Evolutionary conservation across 2,888 invertebrate genomes (phyloP), one percentile per base, ranked within the genome.

Genomic region (Drosophila putrida): DNA sequence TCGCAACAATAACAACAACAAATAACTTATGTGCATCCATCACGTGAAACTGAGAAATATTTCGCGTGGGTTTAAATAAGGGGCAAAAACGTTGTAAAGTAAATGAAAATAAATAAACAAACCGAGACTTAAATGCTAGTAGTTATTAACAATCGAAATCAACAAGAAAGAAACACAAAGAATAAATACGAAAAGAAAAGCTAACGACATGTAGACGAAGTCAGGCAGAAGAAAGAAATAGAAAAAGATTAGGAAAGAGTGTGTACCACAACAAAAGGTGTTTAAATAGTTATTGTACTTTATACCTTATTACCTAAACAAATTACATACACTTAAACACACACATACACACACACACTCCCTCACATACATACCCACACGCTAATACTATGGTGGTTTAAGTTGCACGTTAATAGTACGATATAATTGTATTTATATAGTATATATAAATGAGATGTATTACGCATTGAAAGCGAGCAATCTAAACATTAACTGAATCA

Each of bases 361-460:
- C 60, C 36, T 62, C 57, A 46, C n/a, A 60, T 39, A 61, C 47
- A 60, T 33, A 60, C 63, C 5, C 5, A 67, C 44, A 63, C 44
- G 70, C 53, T 35, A 71, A 73, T 58, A 74, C 71, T 72, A 77
- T 80, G 71, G 63, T 66, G 79, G 69, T 71, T 87, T 88, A 83
- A 83, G 82, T 88, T 85, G 85, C 88, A 85, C 88, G 76, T 82
- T 82, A 71, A 72, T 67, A 66, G 76, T 76, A 84, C 79, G 69
- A 81, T 73, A 78, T 75, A 75, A 84, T 88, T 87, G 85, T 84
- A 87, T 85, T 85, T 83, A 83, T 88, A 83, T 82, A 73, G 70
- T 76, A 71, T 82, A 78, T 68, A 85, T 55, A 44, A 33, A 44
- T 55, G 33, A 55, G 72, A 84, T 87, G 85, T 83, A 84, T 82